Percentiles rank a stretch among this genome's conserved stretches.
These are phyloP conservation scores for Myzus persicae DNA, from an alignment of 1,140 invertebrate species.

Conservation along the genomic window DNA sequence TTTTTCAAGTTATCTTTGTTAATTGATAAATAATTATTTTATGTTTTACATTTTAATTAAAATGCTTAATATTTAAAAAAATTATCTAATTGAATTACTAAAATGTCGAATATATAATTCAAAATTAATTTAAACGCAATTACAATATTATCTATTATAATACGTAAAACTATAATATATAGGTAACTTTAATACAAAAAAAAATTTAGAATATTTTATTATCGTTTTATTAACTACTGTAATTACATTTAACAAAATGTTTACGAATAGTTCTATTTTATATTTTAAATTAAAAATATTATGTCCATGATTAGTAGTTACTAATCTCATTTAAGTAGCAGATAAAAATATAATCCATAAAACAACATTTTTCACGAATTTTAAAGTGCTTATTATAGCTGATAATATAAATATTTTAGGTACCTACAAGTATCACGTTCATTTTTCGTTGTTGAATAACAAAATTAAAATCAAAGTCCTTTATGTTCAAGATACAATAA, in stretches of 20 bases:
- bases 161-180: not conserved
- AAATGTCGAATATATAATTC: not conserved
- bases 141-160: not conserved
- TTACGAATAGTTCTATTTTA: not conserved
- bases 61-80: not conserved
- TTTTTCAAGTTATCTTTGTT: not conserved
- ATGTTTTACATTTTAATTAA: not conserved
- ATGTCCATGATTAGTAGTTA: not conserved
- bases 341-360: conserved; percentile 15
- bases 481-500: not conserved
- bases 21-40: not conserved
- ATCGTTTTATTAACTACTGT: not conserved
- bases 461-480: not conserved
- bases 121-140: not conserved
- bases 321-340: not conserved
- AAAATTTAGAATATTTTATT: not conserved
- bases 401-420: not conserved
- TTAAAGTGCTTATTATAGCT: not conserved
- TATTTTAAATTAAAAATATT: not conserved
- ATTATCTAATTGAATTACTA: not conserved
- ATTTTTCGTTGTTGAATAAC: not conserved
- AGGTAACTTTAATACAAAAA: not conserved
- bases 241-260: not conserved
- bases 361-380: not conserved
- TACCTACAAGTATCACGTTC: not conserved